phyloP scores from a whole-genome alignment of 2,113 vertebrate species.

The Myiopsitta monachus region DNA sequence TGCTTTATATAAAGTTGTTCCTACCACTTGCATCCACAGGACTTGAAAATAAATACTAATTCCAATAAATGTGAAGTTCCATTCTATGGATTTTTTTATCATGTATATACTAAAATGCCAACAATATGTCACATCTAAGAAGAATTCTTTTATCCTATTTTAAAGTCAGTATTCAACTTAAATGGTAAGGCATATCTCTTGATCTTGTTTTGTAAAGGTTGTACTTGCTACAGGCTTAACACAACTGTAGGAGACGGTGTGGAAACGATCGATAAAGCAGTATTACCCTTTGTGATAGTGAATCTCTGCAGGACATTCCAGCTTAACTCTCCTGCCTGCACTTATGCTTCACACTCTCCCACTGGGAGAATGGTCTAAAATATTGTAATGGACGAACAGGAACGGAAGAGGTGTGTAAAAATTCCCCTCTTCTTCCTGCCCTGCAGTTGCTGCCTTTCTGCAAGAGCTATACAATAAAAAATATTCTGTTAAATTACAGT shows the following conservation, averaged over 20 bases:
- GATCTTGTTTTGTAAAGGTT: conserved; percentile 77
- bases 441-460: neutral
- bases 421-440: neutral
- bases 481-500: neutral
- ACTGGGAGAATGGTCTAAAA: conserved; percentile 41
- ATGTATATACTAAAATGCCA: conserved; percentile 64
- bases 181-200: conserved; percentile 73
- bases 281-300: conserved; percentile 71
- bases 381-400: neutral
- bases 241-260: conserved; percentile 62
- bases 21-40: neutral
- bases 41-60: conserved; percentile 4
- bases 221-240: conserved; percentile 73
- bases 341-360: conserved; percentile 54
- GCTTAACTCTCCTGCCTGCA: conserved; percentile 63
- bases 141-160: conserved; percentile 67
- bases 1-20: neutral
- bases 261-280: conserved; percentile 75
- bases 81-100: conserved; percentile 59
- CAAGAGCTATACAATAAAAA: neutral
- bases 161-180: conserved; percentile 64
- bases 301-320: conserved; percentile 69
- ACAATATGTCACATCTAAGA: conserved; percentile 53
- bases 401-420: neutral
- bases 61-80: neutral